Percentiles rank a stretch among this genome's conserved stretches.
Conservation (phyloP, 2,888 invertebrate genomes). For the Dysmachus trigonus region DNA sequence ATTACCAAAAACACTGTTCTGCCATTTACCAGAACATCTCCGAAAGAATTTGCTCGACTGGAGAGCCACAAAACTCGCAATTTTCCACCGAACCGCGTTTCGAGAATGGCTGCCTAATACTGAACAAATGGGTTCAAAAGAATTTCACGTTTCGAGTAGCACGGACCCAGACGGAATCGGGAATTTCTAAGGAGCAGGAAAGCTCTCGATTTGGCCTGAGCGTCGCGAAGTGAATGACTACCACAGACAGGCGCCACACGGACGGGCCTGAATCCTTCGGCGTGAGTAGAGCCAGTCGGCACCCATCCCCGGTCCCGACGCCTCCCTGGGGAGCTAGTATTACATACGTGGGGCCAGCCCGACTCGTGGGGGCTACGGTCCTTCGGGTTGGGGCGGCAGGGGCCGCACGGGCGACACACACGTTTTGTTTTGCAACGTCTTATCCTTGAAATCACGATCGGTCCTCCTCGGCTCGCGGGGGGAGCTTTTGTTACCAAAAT, state of each 20-base stretch:
- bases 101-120: conserved; percentile 32
- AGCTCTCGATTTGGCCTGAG: conserved; percentile 18
- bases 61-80: not conserved
- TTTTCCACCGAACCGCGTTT: not conserved
- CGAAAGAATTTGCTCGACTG: not conserved
- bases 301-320: not conserved
- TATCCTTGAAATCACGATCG: conserved; percentile 7
- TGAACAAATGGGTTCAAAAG: conserved; percentile 20
- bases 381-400: not conserved
- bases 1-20: not conserved
- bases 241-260: not conserved
- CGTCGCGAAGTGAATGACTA: conserved; percentile 27
- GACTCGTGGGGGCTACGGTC: not conserved
- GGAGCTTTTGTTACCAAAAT: not conserved
- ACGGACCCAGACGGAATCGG: not conserved
- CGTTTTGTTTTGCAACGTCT: not conserved
- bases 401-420: not conserved
- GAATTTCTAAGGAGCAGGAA: conserved; percentile 10
- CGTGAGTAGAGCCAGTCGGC: conserved; percentile 1
- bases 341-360: not conserved
- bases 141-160: conserved; percentile 34
- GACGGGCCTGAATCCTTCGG: not conserved
- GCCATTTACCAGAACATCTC: not conserved
- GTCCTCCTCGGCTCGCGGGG: not conserved
- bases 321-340: not conserved